Evolutionary conservation across 2,797 vertebrate genomes (phyloP).

Genomic region (Fringilla coelebs): DNA sequence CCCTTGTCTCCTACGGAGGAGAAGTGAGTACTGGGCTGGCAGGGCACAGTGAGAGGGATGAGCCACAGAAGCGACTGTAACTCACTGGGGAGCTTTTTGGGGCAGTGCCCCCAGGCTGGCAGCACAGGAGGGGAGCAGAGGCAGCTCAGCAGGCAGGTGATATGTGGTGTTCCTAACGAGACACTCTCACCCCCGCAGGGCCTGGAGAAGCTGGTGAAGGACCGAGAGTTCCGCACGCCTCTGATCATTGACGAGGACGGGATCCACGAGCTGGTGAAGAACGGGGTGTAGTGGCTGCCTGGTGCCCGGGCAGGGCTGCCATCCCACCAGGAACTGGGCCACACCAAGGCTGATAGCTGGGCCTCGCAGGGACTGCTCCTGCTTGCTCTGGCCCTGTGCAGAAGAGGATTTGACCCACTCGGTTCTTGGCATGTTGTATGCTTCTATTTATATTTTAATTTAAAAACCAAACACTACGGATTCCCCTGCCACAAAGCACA

Average conservation of each 20-base stretch:
- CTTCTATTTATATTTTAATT: conserved; percentile 73
- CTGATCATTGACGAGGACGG: conserved; percentile 85
- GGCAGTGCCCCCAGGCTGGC: not conserved
- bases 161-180: rapidly evolving
- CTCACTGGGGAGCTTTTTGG: not conserved
- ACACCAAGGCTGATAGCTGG: not conserved
- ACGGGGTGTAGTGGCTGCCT: conserved; percentile 75
- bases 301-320: not conserved
- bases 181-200: conserved; percentile 71
- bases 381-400: not conserved
- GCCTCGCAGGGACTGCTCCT: not conserved
- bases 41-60: rapidly evolving
- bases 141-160: not conserved
- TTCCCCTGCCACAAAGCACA: not conserved
- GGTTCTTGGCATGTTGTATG: not conserved
- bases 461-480: conserved; percentile 9
- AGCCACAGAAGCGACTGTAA: rapidly evolving
- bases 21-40: conserved; percentile 81
- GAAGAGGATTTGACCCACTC: not conserved
- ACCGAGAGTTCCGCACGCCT: conserved; percentile 82
- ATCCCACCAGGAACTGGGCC: rapidly evolving
- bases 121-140: not conserved
- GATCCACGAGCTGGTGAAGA: conserved; percentile 87
- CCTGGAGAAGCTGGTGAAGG: conserved; percentile 84
- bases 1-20: conserved; percentile 91